Evolutionary conservation across 2,797 vertebrate species (phyloP), one percentile per base, ranked within the genome.

Genomic region (Pogonophryne albipinna): DNA sequence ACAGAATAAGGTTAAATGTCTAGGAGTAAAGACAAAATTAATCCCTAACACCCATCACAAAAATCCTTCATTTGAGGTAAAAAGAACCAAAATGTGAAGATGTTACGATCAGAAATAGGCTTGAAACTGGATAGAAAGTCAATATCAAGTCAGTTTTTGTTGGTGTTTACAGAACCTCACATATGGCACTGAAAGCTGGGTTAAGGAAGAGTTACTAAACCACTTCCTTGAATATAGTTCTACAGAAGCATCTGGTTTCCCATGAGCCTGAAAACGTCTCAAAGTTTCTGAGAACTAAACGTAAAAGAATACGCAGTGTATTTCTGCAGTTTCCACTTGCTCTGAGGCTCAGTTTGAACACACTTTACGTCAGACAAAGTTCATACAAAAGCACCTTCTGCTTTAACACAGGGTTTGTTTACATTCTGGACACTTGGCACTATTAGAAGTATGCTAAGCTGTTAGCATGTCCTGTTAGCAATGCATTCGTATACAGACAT

Each of bases 221-320:
- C 46, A 61, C 57, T 82, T 88, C 53, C 76, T 71, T 66, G 44
- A 55, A 85, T 82, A 61, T 65, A 67, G 61, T 79, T 76, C 60
- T 68, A 61, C 60, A 45, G 82, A 8, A 60, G 27, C 27, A 53
- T 87, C 78, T 86, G 84, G 92, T 91, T 89, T 90, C 86, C 86
- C 88, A 90, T 69, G 78, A 85, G 82, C 27, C 27, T 27, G 27
- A 5, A 27, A 5, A 27, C 27, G 27, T 27, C 27, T 27, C 1
- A 5, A 27, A 1, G 4, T 27, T 4, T 27, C 27, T 27, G 27
- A 27, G 23, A 23, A 34, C 34, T 7, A 27, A 3, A 27, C 23
- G 3, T 27, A 27, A 38, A 38, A 9, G 34, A 38, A 38, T 9
- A 38, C 34, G 49, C 51, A 71, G 4, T 1, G 17, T 4, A 47